A percentile compares a stretch with the other conserved stretches of the same genome.
phyloP scores from a whole-genome alignment of 2,113 vertebrate species.

The Cranoglanis bouderius region DNA sequence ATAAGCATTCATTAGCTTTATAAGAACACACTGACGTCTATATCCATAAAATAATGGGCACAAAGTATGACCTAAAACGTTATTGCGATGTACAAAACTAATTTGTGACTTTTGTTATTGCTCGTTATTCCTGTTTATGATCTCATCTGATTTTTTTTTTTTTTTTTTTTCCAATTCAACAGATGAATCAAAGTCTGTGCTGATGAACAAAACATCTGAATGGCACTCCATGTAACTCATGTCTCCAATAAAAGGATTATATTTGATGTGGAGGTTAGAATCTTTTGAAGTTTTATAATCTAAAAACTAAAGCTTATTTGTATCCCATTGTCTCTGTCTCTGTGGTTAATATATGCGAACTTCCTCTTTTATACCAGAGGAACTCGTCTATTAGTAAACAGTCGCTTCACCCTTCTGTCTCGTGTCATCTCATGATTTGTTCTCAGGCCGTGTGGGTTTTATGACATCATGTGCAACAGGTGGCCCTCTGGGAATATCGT shows the following conservation, averaged over 20 bases:
- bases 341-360: neutral
- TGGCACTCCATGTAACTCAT: neutral
- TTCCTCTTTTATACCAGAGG: neutral
- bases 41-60: neutral
- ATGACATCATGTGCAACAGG: neutral
- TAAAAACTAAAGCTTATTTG: neutral
- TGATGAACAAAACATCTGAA: neutral
- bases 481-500: neutral
- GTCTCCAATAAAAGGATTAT: neutral
- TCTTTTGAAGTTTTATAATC: neutral
- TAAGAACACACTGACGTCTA: neutral
- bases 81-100: neutral
- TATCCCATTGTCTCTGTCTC: neutral
- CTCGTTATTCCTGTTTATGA: neutral
- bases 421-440: neutral
- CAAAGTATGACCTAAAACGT: neutral
- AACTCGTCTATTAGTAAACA: neutral
- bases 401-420: neutral
- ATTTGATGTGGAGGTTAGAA: neutral
- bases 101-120: neutral
- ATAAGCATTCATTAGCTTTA: neutral
- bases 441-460: neutral
- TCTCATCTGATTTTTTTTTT: neutral
- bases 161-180: neutral
- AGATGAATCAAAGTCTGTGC: neutral